phyloP scores from a whole-genome alignment of 2,797 vertebrate species.

The Scolopax bukidnonensis region DNA sequence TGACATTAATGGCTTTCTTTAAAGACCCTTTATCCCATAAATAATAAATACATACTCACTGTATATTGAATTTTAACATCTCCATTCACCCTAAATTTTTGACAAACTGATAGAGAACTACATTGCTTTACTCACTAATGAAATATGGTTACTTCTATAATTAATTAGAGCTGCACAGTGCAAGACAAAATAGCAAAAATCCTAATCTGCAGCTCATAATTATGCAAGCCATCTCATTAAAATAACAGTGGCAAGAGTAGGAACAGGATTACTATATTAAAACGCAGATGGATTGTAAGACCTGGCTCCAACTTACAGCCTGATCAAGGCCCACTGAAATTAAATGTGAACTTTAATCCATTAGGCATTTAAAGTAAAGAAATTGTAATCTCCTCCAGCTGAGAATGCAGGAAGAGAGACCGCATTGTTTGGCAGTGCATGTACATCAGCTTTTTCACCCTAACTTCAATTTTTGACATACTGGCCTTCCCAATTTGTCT shows the following conservation, averaged over 20 bases:
- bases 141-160: background rate
- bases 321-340: constrained; percentile 44
- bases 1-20: background rate
- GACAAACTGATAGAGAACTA: background rate
- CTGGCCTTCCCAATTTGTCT: background rate
- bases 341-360: constrained; percentile 43
- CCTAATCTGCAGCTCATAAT: background rate
- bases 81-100: background rate
- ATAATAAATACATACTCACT: background rate
- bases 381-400: constrained; percentile 36
- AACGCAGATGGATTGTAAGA: constrained; percentile 8
- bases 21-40: background rate
- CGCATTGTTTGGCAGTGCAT: constrained; percentile 28
- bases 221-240: constrained; percentile 22
- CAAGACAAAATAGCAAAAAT: constrained; percentile 10
- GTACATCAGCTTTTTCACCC: background rate
- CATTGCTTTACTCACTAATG: background rate
- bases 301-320: background rate
- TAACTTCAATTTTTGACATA: background rate
- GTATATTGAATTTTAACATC: background rate
- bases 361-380: constrained; percentile 45
- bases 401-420: constrained; percentile 26
- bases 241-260: background rate
- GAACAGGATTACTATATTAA: constrained; percentile 18
- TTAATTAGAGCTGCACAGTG: background rate